Percentiles rank a stretch among this genome's conserved stretches.
Conservation (phyloP, 2,113 vertebrate genomes). For the Pelusios castaneus region DNA sequence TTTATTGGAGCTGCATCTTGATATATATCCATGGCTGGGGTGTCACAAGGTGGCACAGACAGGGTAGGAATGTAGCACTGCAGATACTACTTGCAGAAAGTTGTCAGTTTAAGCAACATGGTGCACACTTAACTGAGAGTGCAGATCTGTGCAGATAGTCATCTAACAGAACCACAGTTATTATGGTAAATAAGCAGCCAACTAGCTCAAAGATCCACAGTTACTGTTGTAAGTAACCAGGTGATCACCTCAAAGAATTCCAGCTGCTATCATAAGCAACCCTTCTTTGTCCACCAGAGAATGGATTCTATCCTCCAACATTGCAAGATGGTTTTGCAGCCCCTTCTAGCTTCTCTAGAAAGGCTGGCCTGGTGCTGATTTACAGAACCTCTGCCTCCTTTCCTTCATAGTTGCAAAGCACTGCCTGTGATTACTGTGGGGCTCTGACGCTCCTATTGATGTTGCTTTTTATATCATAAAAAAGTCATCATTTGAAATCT, state of each 20-base stretch:
- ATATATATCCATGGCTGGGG: too few relatives aligned
- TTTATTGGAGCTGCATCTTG: too few relatives aligned
- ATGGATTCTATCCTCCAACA: not conserved
- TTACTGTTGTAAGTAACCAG: not conserved
- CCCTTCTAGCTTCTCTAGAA: not conserved
- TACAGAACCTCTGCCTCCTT: not conserved
- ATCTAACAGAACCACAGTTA: not conserved
- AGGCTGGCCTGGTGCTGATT: not conserved
- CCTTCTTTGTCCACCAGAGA: not conserved
- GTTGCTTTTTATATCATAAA: not conserved
- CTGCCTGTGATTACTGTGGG: accelerated
- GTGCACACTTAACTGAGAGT: accelerated
- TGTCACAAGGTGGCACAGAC: too few relatives aligned
- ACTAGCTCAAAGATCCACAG: not conserved
- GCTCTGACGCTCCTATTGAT: not conserved
- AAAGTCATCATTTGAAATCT: not conserved
- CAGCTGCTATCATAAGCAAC: not conserved
- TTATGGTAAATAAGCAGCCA: not conserved
- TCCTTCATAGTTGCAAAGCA: accelerated
- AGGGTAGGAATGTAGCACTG: too few relatives aligned
- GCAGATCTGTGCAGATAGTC: not conserved
- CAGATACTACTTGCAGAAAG: not conserved
- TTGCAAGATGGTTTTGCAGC: not conserved
- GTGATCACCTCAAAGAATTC: not conserved
- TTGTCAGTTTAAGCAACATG: not conserved